These are phyloP conservation scores for Cavia aperea DNA, from an alignment of 2,113 vertebrate species.

Conservation along the genomic window DNA sequence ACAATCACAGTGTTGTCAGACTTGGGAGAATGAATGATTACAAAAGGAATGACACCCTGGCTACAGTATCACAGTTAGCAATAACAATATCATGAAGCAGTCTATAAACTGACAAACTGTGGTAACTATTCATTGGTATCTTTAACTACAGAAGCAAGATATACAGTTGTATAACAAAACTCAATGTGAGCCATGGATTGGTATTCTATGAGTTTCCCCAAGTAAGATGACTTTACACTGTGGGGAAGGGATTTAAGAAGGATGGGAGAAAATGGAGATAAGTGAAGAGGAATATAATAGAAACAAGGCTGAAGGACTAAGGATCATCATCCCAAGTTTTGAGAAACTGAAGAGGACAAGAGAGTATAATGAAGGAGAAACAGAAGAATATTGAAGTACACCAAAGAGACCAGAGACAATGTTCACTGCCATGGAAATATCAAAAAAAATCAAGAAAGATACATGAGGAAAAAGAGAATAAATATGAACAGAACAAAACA, in stretches of 20 bases:
- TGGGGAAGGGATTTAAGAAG: too few relatives aligned
- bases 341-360: neutral
- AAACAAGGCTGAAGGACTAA: neutral
- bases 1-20: neutral
- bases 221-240: neutral
- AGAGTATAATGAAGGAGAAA: neutral
- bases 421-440: neutral
- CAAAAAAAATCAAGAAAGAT: neutral
- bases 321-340: neutral
- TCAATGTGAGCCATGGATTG: neutral
- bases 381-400: neutral
- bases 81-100: neutral
- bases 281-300: neutral
- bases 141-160: neutral
- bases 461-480: neutral
- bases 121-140: neutral
- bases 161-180: neutral
- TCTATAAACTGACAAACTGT: neutral
- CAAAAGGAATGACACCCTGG: neutral
- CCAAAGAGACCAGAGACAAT: neutral
- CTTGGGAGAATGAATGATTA: neutral
- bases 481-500: too few relatives aligned
- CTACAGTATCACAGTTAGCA: neutral
- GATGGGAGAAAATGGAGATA: neutral
- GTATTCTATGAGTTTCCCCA: neutral